These are phyloP conservation scores for Sorex fumeus DNA, from an alignment of 2,113 vertebrate species.

Conservation along the genomic window DNA sequence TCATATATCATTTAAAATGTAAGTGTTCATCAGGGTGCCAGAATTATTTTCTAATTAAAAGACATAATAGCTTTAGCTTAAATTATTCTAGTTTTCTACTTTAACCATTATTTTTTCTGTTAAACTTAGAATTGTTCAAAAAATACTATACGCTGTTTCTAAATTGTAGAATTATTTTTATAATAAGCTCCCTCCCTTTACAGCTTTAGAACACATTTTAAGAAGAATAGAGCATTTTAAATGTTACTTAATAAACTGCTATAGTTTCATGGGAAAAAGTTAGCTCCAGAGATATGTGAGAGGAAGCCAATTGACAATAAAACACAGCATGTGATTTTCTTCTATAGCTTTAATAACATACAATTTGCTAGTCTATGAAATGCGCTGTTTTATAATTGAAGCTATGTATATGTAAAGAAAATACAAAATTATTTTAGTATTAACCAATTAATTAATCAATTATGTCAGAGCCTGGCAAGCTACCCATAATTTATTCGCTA, in stretches of 20 bases:
- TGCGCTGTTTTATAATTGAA: constrained; percentile 43
- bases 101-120: neutral
- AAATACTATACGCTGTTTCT: neutral
- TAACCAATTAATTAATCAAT: too few relatives aligned
- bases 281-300: neutral
- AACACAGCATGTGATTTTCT: neutral
- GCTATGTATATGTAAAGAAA: neutral
- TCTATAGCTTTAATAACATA: constrained; percentile 54
- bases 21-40: neutral
- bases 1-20: neutral
- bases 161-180: constrained; percentile 35
- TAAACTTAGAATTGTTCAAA: constrained; percentile 29
- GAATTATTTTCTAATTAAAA: constrained; percentile 49
- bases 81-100: neutral
- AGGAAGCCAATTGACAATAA: constrained; percentile 11
- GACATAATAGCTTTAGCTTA: constrained; percentile 27
- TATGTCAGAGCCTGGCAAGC: too few relatives aligned
- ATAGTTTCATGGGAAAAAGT: constrained; percentile 5
- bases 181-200: neutral
- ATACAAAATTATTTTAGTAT: constrained; percentile 26
- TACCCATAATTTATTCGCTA: too few relatives aligned
- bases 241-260: constrained; percentile 15
- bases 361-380: constrained; percentile 30
- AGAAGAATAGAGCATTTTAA: constrained; percentile 32
- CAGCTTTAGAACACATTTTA: neutral